Base-by-base conservation (phyloP, 2,888 invertebrate genomes). In the Cenopis cana region DNA sequence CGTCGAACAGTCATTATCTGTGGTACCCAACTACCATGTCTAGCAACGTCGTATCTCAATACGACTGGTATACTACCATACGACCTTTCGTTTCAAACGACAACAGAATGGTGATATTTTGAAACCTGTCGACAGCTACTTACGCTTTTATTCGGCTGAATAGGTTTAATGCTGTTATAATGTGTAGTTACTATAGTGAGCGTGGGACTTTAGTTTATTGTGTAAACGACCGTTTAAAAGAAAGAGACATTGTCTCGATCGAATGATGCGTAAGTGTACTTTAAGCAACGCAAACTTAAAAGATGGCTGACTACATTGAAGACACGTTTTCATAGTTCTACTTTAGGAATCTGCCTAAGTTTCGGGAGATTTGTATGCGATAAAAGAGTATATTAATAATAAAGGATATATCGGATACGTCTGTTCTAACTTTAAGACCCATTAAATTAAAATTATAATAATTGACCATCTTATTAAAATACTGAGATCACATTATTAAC, bases 181-280 rank as follows among this genome's bases (percentile, higher is more conserved):
- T 64, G 54, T 36, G 36, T 33, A 62, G 61, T 62, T 62, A 49
- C 33, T 33, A n/a, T 61, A 62, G 64, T 64, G 64, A 64, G 54
- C 54, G 64, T 64, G 64, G 54, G 64, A 64, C 20, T n/a, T 20
- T 36, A 36, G 52, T 54, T 54, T 64, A 64, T 38, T 64, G 36
- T 54, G 38, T 54, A 64, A 64, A 64, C 52, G 52, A 8, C 52
- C 64, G 64, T 52, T 64, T 64, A 62, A 33, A 33, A 29, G 54
- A 3, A 14, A 20, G 18, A 20, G n/a, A 64, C 64, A 64, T 52
- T 54, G 50, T 33, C 12, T 17, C 18, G 33, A 17, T 20, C 0
- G 52, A 33, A 38, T 54, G 5, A 54, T 9, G 17, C 1, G 24
- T 24, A 24, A 3, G 4, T 24, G 24, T 24, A 24, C 24, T 24